phyloP scores from a whole-genome alignment of 2,113 vertebrate species.

The Benitochromis conjunctus region DNA sequence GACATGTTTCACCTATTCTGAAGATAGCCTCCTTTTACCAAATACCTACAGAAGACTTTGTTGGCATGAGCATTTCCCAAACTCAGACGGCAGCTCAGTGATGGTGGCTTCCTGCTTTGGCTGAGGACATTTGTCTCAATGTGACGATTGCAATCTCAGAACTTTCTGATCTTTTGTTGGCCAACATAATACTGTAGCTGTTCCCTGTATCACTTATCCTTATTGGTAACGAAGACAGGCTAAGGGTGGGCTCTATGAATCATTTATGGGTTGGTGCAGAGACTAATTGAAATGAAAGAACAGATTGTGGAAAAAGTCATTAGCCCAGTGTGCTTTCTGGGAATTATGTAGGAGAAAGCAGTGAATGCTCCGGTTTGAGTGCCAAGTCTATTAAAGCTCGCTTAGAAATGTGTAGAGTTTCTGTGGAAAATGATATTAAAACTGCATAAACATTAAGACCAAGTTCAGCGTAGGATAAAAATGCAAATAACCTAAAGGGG shows the following conservation, averaged over 20 bases:
- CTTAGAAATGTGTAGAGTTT: not conserved
- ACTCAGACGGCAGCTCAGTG: not conserved
- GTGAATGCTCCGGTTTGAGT: no score
- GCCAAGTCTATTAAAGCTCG: not conserved
- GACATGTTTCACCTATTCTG: conserved; percentile 5
- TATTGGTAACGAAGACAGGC: conserved; percentile 14
- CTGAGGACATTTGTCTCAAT: not conserved
- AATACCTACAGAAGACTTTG: not conserved
- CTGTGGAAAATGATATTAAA: not conserved
- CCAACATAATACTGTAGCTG: not conserved
- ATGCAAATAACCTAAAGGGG: not conserved
- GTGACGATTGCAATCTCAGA: not conserved
- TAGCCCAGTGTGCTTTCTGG: not conserved
- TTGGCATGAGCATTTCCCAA: accelerated
- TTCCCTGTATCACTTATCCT: not conserved
- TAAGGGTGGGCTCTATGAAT: not conserved
- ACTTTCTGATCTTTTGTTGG: not conserved
- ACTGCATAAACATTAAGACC: not conserved
- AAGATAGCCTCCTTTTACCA: not conserved
- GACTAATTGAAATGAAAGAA: conserved; percentile 21
- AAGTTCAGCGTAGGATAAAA: not conserved
- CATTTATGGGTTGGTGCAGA: not conserved
- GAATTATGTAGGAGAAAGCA: not conserved
- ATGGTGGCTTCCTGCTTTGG: not conserved
- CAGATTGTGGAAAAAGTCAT: conserved; percentile 8